phyloP scores from a whole-genome alignment of 2,888 invertebrate species.

The Vannuccia rotundouncinata region DNA sequence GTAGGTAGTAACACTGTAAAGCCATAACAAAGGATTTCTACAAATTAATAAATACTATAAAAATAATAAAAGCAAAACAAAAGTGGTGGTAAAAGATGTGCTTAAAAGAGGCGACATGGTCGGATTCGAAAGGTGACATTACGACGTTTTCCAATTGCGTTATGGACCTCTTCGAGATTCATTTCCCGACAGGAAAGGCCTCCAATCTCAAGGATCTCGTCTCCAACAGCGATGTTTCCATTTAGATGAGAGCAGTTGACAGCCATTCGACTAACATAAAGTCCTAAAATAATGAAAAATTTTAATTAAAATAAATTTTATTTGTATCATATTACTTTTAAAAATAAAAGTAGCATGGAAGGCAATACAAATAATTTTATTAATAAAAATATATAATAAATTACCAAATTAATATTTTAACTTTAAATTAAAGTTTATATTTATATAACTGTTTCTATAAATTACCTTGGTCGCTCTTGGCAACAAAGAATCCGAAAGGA shows the following conservation, averaged over 20 bases:
- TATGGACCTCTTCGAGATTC: neutral
- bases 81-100: too few species aligned
- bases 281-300: neutral
- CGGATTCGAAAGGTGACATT: neutral
- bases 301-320: neutral
- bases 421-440: too few species aligned
- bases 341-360: neutral
- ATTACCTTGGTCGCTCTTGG: neutral
- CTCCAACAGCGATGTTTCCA: neutral
- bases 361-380: too few species aligned
- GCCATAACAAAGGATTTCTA: too few species aligned
- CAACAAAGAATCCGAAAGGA: constrained; percentile 5
- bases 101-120: neutral
- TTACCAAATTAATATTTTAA: too few species aligned
- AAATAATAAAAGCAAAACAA: too few species aligned
- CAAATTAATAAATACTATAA: too few species aligned
- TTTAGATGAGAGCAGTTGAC: neutral
- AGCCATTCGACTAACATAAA: constrained; percentile 2
- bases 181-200: constrained; percentile 9
- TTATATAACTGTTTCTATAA: too few species aligned
- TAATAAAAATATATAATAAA: too few species aligned
- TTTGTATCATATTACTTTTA: neutral
- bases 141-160: neutral
- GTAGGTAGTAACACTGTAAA: too few species aligned
- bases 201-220: neutral